Conservation (phyloP, 1,140 invertebrate species). For the Drosophila sulfurigaster region DNA sequence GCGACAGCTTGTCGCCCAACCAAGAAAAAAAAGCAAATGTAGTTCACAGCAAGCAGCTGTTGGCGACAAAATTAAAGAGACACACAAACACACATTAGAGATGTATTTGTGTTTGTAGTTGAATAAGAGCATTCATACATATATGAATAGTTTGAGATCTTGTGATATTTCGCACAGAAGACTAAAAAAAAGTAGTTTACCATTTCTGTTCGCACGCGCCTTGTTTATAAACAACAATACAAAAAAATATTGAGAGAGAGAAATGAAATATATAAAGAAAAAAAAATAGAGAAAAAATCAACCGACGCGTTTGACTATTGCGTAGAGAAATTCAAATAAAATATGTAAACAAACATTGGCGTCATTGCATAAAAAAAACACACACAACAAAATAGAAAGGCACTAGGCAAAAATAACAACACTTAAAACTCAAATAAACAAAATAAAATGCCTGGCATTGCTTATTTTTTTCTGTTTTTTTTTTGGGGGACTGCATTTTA, state of each 20-base stretch:
- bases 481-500: slow-evolving; percentile 22
- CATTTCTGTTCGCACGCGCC: slow-evolving; percentile 66
- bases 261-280: slow-evolving; percentile 33
- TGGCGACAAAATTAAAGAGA: slow-evolving; percentile 15
- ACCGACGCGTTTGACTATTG: slow-evolving; percentile 42
- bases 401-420: slow-evolving; percentile 40
- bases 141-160: slow-evolving; percentile 34
- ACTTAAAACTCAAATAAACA: slow-evolving; percentile 73
- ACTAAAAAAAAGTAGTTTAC: slow-evolving; percentile 22
- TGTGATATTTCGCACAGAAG: slow-evolving; percentile 47
- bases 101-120: background rate
- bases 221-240: slow-evolving; percentile 44
- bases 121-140: background rate
- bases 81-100: background rate
- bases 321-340: slow-evolving; percentile 38
- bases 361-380: slow-evolving; percentile 63
- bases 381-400: slow-evolving; percentile 38
- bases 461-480: slow-evolving; percentile 10
- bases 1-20: slow-evolving; percentile 60
- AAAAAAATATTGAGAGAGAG: slow-evolving; percentile 21
- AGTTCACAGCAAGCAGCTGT: slow-evolving; percentile 14
- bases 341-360: slow-evolving; percentile 74
- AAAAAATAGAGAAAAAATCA: slow-evolving; percentile 4
- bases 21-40: slow-evolving; percentile 9
- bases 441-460: slow-evolving; percentile 19